Evolutionary conservation across 2,888 invertebrate species (phyloP).

Genomic region (Nemoura dubitans): DNA sequence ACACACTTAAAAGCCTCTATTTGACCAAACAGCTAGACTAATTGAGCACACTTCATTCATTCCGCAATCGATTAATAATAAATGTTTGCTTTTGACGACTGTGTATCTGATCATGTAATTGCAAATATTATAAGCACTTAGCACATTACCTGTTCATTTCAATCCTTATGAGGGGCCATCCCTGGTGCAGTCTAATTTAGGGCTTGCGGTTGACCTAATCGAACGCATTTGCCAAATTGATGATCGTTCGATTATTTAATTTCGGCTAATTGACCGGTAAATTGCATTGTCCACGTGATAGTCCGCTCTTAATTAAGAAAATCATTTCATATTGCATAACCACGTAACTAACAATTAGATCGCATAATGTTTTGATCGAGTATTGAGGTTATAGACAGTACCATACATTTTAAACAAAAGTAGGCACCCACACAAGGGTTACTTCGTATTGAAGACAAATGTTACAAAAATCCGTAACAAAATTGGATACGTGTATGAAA

Average conservation of each 20-base stretch:
- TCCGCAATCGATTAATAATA: background rate
- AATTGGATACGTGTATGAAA: too few species aligned
- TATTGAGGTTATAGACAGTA: too few species aligned
- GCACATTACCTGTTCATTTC: constrained; percentile 1
- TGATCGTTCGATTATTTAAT: constrained; percentile 19
- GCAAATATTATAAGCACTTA: constrained; percentile 31
- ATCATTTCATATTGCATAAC: background rate
- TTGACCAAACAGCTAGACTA: background rate
- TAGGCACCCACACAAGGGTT: too few species aligned
- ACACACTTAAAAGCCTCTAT: background rate
- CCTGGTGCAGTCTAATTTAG: background rate
- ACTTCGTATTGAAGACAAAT: too few species aligned
- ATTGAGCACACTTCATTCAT: background rate
- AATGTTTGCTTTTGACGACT: background rate
- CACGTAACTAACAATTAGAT: background rate
- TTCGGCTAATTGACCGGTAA: constrained; percentile 1
- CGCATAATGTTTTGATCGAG: background rate
- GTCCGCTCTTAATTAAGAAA: background rate
- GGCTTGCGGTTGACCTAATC: constrained; percentile 7
- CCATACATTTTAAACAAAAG: too few species aligned
- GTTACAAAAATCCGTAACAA: too few species aligned
- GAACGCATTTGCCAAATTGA: constrained; percentile 8
- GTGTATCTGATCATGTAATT: background rate
- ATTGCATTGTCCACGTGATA: background rate
- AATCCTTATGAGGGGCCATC: background rate